phyloP scores from a whole-genome alignment of 2,113 vertebrate genomes.

The Calyptommatus sinebrachiatus region DNA sequence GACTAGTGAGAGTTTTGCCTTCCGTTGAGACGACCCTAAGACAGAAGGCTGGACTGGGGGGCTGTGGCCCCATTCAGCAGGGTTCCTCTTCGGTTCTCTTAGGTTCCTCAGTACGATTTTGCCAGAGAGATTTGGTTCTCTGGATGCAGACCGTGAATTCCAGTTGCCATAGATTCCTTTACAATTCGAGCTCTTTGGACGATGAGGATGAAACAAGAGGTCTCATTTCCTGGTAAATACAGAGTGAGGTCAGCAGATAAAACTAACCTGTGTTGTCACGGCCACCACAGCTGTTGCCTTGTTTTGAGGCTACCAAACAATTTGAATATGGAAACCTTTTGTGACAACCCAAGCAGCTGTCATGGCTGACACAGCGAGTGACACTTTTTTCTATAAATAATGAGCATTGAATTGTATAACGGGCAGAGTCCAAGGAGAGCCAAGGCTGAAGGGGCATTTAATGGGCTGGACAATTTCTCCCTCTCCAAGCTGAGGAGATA shows the following conservation, averaged over 20 bases:
- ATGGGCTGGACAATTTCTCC: background rate
- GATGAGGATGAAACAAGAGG: constrained; percentile 53
- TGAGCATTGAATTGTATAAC: constrained; percentile 11
- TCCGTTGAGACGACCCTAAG: no score
- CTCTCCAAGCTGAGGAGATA: background rate
- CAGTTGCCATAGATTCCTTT: background rate
- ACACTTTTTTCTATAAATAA: constrained; percentile 23
- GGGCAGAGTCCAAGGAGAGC: background rate
- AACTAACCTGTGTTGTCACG: background rate
- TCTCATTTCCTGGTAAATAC: constrained; percentile 22
- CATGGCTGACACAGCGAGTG: background rate
- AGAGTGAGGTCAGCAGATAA: constrained; percentile 23
- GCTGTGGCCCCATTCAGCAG: no score
- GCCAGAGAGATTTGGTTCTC: no score
- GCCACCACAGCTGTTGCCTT: background rate
- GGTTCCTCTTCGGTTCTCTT: no score
- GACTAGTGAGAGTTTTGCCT: no score
- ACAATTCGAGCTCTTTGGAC: background rate
- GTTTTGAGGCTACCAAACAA: background rate
- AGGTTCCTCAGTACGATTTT: no score
- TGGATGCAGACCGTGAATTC: no score
- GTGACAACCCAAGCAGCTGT: constrained; percentile 10
- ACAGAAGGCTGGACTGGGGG: no score
- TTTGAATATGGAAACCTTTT: constrained; percentile 9
- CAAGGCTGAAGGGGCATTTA: background rate